A percentile compares a stretch with the other conserved stretches of the same genome.
Evolutionary conservation across 2,888 invertebrate species (phyloP).

Genomic region (Gasteruption jaculator): DNA sequence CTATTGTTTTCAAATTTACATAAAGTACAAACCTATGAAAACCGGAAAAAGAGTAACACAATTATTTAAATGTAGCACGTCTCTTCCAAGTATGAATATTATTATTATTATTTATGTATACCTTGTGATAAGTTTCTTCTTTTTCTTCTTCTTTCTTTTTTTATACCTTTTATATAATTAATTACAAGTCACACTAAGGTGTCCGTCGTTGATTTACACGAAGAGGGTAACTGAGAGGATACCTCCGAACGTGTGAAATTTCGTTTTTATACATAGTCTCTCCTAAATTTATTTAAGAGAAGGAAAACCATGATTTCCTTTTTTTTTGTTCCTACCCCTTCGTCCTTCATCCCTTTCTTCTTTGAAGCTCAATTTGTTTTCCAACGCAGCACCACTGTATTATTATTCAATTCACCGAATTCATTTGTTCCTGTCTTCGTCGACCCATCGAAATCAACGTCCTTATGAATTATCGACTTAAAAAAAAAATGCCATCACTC

Average conservation of each 20-base stretch:
- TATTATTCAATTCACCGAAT: no score
- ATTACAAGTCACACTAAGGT: conserved; percentile 47
- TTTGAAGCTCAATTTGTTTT: no score
- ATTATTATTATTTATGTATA: no score
- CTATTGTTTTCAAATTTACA: conserved; percentile 44
- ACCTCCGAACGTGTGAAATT: conserved; percentile 14
- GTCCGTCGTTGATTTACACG: conserved; percentile 42
- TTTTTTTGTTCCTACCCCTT: conserved; percentile 14
- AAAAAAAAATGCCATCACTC: conserved; percentile 37
- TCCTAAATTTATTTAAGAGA: no score
- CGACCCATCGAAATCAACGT: neutral
- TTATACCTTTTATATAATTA: conserved; percentile 29
- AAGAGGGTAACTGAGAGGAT: no score
- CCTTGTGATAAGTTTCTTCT: no score
- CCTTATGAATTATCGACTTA: no score
- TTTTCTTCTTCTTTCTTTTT: conserved; percentile 2
- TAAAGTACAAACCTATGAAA: conserved; percentile 51
- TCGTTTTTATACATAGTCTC: conserved; percentile 26
- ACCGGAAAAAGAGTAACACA: conserved; percentile 46
- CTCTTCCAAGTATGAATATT: conserved; percentile 39
- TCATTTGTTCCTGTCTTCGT: conserved; percentile 7
- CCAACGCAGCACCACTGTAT: no score
- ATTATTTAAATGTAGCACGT: conserved; percentile 39
- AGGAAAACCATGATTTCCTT: no score
- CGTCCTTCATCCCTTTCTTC: no score